phyloP scores from a whole-genome alignment of 1,140 invertebrate species.

The Halesus radiatus region DNA sequence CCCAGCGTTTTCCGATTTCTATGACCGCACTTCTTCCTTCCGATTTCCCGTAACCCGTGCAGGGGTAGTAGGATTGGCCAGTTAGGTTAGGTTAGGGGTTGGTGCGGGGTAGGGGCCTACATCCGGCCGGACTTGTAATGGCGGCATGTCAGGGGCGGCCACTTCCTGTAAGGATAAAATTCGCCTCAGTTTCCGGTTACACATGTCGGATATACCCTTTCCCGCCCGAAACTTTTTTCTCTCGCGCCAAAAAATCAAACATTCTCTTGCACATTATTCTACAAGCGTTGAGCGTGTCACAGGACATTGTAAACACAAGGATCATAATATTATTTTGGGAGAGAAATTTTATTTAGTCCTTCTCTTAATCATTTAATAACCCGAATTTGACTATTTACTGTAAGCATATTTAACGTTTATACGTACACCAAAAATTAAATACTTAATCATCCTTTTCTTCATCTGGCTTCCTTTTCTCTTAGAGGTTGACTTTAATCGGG shows the following conservation, averaged over 20 bases:
- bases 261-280: conserved; percentile 32
- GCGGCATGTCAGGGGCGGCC: conserved; percentile 49
- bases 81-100: too few relatives aligned
- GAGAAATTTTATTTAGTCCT: too few relatives aligned
- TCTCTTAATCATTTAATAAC: too few relatives aligned
- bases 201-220: conserved; percentile 48
- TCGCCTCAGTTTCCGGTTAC: conserved; percentile 53
- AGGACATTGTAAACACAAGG: background rate
- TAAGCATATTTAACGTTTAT: too few relatives aligned
- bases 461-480: too few relatives aligned
- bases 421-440: too few relatives aligned
- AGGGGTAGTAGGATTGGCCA: too few relatives aligned
- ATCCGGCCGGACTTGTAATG: conserved; percentile 52
- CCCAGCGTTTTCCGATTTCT: conserved; percentile 21
- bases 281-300: conserved; percentile 37
- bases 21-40: conserved; percentile 26
- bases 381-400: too few relatives aligned
- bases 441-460: too few relatives aligned
- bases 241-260: conserved; percentile 41
- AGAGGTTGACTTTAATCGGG: too few relatives aligned
- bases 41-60: conserved; percentile 20
- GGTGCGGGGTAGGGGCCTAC: conserved; percentile 8
- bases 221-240: conserved; percentile 23
- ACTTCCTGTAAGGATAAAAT: conserved; percentile 54
- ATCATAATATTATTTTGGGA: too few relatives aligned